Evolutionary conservation across 30 jellyfish, hydroid and myxozoan species (phyloP), one percentile per base, ranked within the genome.

Genomic region (Cassiopea xamachana): DNA sequence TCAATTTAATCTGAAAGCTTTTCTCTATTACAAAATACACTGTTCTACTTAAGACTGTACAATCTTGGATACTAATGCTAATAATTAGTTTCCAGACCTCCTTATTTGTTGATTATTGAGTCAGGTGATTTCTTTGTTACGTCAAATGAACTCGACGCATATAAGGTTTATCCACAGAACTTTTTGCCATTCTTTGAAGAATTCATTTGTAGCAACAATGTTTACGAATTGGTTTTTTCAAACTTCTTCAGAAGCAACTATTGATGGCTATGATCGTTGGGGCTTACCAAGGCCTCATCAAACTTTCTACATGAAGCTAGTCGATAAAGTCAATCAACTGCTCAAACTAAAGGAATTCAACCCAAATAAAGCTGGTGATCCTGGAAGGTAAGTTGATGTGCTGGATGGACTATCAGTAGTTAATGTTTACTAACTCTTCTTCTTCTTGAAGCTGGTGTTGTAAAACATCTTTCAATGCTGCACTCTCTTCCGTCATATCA

Each of bases 231-330:
- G n/a, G 9, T 51, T 9, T 51, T 51, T 51, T 14, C 14, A 62
- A 62, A 13, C 43, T 62, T 62, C 74, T 8, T 62, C 74, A 17
- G 27, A 8, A 62, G 74, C 19, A 62, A 67, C 68, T 46, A 82
- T 82, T 73, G 90, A 82, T 67, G 82, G 90, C 45, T 48, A 64
- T 7, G 71, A 82, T 47, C 68, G 73, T 14, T 82, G 82, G 90
- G 90, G 47, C 47, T 73, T 82, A 60, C 81, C 90, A 50, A 82
- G 82, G 74, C 73, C 68, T 48, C 90, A 82, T 70, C 90, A 82
- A 48, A 49, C 80, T 46, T 55, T 79, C 7, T 82, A 82, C 46
- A 45, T 60, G 71, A 62, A 68, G 69, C 46, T 64, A 12, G 49
- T 62, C 43, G 90, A 82, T 18, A 67, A 82, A 73, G 13, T 82